A percentile compares a stretch with the other conserved stretches of the same genome.
Evolutionary conservation across 1,140 invertebrate species (phyloP).

Genomic region (Gonioctena quinquepunctata): DNA sequence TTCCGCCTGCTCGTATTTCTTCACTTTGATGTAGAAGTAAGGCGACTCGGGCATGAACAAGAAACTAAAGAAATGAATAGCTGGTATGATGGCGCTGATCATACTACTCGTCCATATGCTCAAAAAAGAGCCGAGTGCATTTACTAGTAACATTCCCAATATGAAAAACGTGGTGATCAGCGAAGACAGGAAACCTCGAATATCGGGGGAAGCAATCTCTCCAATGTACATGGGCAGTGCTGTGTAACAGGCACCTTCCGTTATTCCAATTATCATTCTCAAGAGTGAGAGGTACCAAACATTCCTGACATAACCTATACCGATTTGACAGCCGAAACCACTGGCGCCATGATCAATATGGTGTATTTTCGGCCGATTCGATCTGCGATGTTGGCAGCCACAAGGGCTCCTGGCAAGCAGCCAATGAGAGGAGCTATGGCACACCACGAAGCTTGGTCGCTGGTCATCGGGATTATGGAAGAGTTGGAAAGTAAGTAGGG

Average conservation of each 20-base stretch:
- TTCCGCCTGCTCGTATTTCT: slow-evolving; percentile 57
- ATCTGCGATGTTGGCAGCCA: slow-evolving; percentile 61
- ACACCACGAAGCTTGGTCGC: slow-evolving; percentile 59
- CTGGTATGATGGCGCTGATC: slow-evolving; percentile 30
- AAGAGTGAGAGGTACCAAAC: slow-evolving; percentile 49
- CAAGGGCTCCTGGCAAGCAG: slow-evolving; percentile 62
- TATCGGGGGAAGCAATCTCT: slow-evolving; percentile 40
- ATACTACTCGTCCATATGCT: slow-evolving; percentile 22
- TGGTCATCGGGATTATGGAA: slow-evolving; percentile 45
- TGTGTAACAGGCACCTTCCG: slow-evolving; percentile 35
- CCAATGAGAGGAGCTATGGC: slow-evolving; percentile 65
- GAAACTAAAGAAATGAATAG: slow-evolving; percentile 19
- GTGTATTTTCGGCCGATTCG: slow-evolving; percentile 70
- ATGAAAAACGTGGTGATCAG: slow-evolving; percentile 38
- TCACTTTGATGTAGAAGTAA: slow-evolving; percentile 26
- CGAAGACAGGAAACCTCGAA: slow-evolving; percentile 33
- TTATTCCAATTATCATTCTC: slow-evolving; percentile 38
- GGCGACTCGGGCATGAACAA: slow-evolving; percentile 33
- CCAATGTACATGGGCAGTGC: slow-evolving; percentile 44
- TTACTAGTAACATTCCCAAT: slow-evolving; percentile 33
- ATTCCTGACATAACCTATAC: slow-evolving; percentile 62
- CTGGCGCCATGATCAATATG: slow-evolving; percentile 62
- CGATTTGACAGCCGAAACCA: slow-evolving; percentile 68
- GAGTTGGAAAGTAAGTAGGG: slow-evolving; percentile 53
- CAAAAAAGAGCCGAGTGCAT: slow-evolving; percentile 29